Conservation (phyloP, 2,797 vertebrate species). For the Rhinoraja longicauda region DNA sequence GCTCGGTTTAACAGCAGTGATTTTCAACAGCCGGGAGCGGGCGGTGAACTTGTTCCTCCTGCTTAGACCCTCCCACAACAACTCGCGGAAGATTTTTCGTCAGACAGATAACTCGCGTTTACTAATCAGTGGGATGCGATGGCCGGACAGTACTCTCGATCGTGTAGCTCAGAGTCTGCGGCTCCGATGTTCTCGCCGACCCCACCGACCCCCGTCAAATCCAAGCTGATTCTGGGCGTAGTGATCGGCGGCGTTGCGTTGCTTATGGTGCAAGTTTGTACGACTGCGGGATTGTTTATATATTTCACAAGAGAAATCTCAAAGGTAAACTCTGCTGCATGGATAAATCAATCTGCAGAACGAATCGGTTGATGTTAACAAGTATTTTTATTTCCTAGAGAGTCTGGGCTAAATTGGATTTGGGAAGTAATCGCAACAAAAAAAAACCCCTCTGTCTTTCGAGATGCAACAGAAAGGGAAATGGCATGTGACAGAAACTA, state of each 20-base stretch:
- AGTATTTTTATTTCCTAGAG: neutral
- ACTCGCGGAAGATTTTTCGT: neutral
- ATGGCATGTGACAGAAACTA: neutral
- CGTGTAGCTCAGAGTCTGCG: conserved; percentile 68
- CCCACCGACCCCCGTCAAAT: neutral
- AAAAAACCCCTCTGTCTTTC: no score
- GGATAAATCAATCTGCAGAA: neutral
- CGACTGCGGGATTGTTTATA: conserved; percentile 72
- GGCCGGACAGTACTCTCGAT: conserved; percentile 63
- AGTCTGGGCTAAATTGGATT: neutral
- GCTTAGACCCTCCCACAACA: neutral
- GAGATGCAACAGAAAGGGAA: neutral
- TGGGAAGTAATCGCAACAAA: neutral
- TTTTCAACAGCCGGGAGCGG: no score
- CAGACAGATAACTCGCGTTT: no score
- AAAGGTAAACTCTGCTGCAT: conserved; percentile 57
- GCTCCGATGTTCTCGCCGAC: conserved; percentile 63
- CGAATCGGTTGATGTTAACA: neutral
- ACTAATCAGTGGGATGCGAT: conserved; percentile 58
- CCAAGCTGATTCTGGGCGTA: conserved; percentile 55
- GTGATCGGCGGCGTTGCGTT: conserved; percentile 70
- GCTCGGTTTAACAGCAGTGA: no score
- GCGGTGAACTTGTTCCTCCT: neutral
- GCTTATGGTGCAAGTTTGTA: conserved; percentile 70
- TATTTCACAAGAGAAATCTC: conserved; percentile 76